Evolutionary conservation across 2,113 vertebrate genomes (phyloP).

Genomic region (Porphyrio hochstetteri): DNA sequence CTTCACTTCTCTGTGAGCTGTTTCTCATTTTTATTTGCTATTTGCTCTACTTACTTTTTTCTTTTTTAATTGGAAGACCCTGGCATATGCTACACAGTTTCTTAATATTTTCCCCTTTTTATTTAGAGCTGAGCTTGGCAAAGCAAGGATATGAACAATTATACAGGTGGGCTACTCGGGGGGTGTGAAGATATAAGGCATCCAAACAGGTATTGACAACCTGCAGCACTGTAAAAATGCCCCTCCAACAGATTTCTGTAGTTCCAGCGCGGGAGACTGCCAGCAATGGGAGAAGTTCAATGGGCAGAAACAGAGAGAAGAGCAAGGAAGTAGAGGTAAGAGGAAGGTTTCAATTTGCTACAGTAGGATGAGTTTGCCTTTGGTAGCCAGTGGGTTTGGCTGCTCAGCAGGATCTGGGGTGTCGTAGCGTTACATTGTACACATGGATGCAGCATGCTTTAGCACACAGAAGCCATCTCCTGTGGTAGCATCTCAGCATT

Average conservation of each 20-base stretch:
- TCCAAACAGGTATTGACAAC: conserved; percentile 72
- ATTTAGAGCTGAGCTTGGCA: conserved; percentile 76
- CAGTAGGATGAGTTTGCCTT: neutral
- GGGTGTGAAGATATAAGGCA: conserved; percentile 73
- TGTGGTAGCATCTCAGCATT: neutral
- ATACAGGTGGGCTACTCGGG: conserved; percentile 75
- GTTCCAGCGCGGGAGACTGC: conserved; percentile 83
- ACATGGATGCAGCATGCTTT: neutral
- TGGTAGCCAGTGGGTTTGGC: neutral
- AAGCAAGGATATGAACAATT: conserved; percentile 80
- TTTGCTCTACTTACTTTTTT: conserved; percentile 9
- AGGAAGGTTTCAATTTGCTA: conserved; percentile 39
- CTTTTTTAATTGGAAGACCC: conserved; percentile 15
- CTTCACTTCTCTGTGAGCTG: neutral
- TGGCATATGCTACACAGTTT: conserved; percentile 35
- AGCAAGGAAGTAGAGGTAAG: conserved; percentile 87
- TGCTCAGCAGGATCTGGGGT: neutral
- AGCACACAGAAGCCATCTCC: neutral
- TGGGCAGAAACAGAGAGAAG: conserved; percentile 87
- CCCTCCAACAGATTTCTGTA: conserved; percentile 91
- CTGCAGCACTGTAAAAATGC: conserved; percentile 82
- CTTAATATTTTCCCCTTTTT: conserved; percentile 72
- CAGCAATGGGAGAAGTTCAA: conserved; percentile 81
- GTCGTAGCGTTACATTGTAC: neutral
- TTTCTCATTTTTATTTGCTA: neutral